These are phyloP conservation scores for Patella pellucida DNA, from an alignment of 2,888 invertebrate genomes.

Conservation along the genomic window DNA sequence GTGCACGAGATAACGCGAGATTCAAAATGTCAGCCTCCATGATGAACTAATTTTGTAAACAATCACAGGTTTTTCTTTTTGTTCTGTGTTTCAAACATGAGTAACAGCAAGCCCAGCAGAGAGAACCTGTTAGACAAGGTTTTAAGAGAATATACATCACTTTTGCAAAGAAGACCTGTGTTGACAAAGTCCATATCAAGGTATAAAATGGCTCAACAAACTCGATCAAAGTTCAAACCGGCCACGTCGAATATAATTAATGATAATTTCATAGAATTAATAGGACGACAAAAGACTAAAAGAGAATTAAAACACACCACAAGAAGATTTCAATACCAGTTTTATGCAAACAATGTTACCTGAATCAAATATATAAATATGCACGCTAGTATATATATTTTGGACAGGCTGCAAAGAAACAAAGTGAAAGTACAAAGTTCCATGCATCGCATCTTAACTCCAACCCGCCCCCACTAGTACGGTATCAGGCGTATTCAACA, in stretches of 20 bases:
- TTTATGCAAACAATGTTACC: no score
- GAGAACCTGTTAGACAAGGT: constrained; percentile 45
- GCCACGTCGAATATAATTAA: not conserved
- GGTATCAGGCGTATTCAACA: no score
- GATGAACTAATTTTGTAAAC: constrained; percentile 16
- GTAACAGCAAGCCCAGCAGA: constrained; percentile 50
- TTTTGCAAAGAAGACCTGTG: constrained; percentile 50
- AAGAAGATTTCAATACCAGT: no score
- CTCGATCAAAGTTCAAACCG: not conserved
- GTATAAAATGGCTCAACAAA: constrained; percentile 31
- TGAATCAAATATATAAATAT: no score
- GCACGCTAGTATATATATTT: no score
- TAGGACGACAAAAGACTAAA: no score
- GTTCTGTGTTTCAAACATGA: constrained; percentile 41
- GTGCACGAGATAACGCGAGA: constrained; percentile 34
- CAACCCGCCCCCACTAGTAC: no score
- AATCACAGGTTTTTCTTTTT: not conserved
- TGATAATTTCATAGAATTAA: no score
- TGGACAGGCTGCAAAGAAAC: no score
- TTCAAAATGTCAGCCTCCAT: constrained; percentile 46
- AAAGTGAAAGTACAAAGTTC: no score
- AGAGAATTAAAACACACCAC: no score
- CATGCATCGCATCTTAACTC: no score
- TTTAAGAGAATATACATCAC: constrained; percentile 46
- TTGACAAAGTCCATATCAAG: constrained; percentile 58